A percentile compares a stretch with the other conserved stretches of the same genome.
These are phyloP conservation scores for Selene dorsalis DNA, from an alignment of 2,797 vertebrate genomes.

Conservation along the genomic window DNA sequence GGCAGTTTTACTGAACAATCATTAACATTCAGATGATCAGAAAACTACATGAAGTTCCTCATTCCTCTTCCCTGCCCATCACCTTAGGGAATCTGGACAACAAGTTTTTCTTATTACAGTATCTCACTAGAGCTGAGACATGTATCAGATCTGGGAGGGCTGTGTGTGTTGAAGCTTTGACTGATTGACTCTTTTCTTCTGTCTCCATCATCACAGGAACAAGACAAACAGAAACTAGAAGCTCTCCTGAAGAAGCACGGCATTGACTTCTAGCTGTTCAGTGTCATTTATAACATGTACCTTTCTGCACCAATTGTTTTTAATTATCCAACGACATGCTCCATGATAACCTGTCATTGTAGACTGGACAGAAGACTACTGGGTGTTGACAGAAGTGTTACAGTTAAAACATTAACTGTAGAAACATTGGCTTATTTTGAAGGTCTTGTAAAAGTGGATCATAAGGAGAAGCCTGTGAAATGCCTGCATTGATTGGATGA, in stretches of 20 bases:
- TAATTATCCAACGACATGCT: background rate
- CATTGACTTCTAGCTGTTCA: constrained; percentile 63
- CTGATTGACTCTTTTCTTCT: constrained; percentile 26
- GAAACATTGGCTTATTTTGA: background rate
- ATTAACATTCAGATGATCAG: too few species aligned
- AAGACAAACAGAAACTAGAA: constrained; percentile 89
- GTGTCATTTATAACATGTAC: background rate
- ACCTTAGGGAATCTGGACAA: too few species aligned
- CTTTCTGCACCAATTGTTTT: constrained; percentile 3
- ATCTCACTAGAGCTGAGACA: background rate
- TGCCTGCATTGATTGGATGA: constrained; percentile 9
- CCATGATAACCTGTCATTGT: background rate
- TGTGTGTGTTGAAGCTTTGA: background rate
- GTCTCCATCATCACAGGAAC: constrained; percentile 81
- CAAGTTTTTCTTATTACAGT: too few species aligned
- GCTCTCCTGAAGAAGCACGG: constrained; percentile 86
- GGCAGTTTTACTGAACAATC: too few species aligned
- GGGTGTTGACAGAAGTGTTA: background rate
- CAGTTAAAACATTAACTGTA: background rate
- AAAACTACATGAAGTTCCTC: background rate
- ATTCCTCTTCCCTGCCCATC: background rate
- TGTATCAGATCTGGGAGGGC: background rate
- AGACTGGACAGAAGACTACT: constrained; percentile 3
- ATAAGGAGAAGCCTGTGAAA: background rate
- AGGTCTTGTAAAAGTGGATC: background rate